Evolutionary conservation across 1,140 invertebrate species (phyloP).

Genomic region (Zaprionus inermis): DNA sequence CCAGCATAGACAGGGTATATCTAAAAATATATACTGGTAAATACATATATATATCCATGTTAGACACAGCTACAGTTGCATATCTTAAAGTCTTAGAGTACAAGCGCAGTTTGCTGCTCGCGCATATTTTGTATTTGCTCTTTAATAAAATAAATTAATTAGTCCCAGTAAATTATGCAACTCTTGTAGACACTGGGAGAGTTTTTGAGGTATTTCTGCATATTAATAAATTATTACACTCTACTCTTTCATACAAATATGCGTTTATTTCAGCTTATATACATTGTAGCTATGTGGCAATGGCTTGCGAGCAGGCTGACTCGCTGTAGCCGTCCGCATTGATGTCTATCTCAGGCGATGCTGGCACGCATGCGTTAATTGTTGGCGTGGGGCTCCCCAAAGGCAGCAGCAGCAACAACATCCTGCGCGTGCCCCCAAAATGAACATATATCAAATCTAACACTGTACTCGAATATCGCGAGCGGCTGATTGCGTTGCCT

Average conservation of each 20-base stretch:
- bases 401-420: conserved; percentile 54
- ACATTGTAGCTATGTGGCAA: not conserved
- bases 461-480: conserved; percentile 71
- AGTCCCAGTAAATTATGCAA: not conserved
- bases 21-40: not conserved
- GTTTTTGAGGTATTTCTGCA: not conserved
- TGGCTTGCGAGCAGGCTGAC: conserved; percentile 1
- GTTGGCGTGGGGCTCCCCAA: conserved; percentile 63
- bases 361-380: conserved; percentile 78
- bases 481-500: conserved; percentile 71
- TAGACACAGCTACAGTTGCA: not conserved
- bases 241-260: not conserved
- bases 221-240: not conserved
- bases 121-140: not conserved
- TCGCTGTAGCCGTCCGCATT: conserved; percentile 15
- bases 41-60: not conserved
- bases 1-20: not conserved
- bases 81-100: not conserved
- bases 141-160: not conserved
- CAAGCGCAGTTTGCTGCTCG: not conserved
- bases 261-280: not conserved
- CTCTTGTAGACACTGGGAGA: not conserved
- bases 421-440: conserved; percentile 80
- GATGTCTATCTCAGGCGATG: conserved; percentile 57
- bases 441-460: conserved; percentile 82